Base-by-base conservation (phyloP, 2,888 invertebrate genomes). In the Parelbella ahira region DNA sequence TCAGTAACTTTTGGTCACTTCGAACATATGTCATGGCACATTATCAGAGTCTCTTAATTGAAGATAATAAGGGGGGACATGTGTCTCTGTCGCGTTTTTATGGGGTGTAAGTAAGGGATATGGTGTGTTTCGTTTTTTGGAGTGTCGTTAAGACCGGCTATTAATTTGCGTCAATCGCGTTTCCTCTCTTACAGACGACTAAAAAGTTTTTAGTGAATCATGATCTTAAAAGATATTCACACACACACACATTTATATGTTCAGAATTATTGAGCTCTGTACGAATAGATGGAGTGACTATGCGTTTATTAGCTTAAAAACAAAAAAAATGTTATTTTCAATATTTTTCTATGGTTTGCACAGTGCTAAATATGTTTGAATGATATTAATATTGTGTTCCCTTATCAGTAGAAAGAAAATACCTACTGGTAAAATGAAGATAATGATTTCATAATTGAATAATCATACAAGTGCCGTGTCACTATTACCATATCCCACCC, bases 21-120 rank as follows among this genome's bases (percentile, higher is more conserved):
- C 66, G 59, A 57, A 66, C 76, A 76, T 82, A 82, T 79, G 83
- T 80, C 83, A 79, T 73, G 74, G 71, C 69, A 72, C 68, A 80
- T 82, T 86, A 84, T 84, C 83, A 68, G 74, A 66, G 76, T 67
- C 75, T 81, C 84, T 83, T 86, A 86, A 86, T 86, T 86, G 86
- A 84, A 82, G 82, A 86, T 86, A 84, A 84, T 84, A 82, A 79
- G 82, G 75, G 76, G 65, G 74, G 81, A 80, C 83, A 84, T 84
- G 73, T 84, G 82, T 84, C 86, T 84, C 74, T 79, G 84, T 83
- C 86, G 70, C 73, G 77, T 82, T 82, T 81, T 83, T 83, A 82
- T 82, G 78, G 82, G 67, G 74, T 73, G 74, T 68, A 68, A 72
- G 77, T 68, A 74, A 71, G 70, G 73, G 74, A 75, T 70, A 58